Evolutionary conservation across 2,888 invertebrate species (phyloP).

Genomic region (Julus scandinavius): DNA sequence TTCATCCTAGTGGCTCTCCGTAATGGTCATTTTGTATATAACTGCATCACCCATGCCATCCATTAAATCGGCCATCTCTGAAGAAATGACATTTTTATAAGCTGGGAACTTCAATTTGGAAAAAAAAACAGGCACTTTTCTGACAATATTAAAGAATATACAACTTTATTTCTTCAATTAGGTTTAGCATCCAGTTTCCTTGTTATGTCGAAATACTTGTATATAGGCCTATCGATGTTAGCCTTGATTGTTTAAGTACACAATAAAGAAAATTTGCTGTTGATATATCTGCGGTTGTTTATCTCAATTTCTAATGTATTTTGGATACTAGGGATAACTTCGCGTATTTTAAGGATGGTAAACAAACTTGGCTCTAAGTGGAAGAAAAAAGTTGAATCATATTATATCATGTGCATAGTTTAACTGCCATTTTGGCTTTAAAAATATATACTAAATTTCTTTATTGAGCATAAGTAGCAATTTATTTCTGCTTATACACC

Average conservation of each 20-base stretch:
- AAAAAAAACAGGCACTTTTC: constrained; percentile 21
- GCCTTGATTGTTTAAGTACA: constrained; percentile 21
- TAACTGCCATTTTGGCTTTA: background rate
- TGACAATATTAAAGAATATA: background rate
- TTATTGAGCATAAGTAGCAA: background rate
- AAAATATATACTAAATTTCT: background rate
- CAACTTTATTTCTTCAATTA: constrained; percentile 20
- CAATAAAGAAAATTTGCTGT: constrained; percentile 4
- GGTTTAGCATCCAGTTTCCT: background rate
- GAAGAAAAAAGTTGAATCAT: no score
- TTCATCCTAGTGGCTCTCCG: background rate
- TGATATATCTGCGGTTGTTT: background rate
- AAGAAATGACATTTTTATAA: background rate
- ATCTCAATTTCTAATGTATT: background rate
- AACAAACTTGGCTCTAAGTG: background rate
- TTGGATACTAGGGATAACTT: background rate
- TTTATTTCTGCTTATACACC: no score
- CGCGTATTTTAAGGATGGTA: background rate
- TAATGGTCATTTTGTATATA: constrained; percentile 13
- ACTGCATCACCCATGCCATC: background rate
- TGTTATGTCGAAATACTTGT: constrained; percentile 9
- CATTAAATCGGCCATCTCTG: constrained; percentile 3
- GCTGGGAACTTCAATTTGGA: constrained; percentile 19
- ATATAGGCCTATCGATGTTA: constrained; percentile 27
- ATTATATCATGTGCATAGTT: no score